Conservation (phyloP, 2,113 vertebrate genomes). For the Rallus limicola region DNA sequence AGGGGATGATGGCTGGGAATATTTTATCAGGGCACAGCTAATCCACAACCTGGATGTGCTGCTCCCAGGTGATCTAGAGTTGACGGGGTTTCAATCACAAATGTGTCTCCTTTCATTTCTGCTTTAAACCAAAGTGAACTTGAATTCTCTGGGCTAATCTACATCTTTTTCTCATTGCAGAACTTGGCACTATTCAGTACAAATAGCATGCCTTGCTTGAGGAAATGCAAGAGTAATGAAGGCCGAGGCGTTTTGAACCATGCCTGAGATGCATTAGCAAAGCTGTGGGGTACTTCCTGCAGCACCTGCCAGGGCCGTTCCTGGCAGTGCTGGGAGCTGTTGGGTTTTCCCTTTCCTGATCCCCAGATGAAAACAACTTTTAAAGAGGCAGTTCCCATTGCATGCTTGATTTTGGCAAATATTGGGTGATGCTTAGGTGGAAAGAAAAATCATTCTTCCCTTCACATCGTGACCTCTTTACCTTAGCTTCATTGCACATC, state of each 20-base stretch:
- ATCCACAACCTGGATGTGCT: neutral
- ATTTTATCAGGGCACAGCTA: constrained; percentile 23
- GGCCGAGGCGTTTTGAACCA: neutral
- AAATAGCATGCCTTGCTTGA: neutral
- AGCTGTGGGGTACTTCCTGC: neutral
- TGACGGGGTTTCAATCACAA: constrained; percentile 37
- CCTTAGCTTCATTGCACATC: constrained; percentile 21
- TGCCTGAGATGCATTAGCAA: constrained; percentile 22
- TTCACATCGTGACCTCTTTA: neutral
- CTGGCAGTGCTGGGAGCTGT: neutral
- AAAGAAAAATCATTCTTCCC: neutral
- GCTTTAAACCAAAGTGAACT: neutral
- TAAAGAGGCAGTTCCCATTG: neutral
- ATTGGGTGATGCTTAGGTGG: neutral
- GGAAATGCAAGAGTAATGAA: constrained; percentile 21
- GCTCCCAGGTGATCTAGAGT: constrained; percentile 16
- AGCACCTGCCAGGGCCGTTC: constrained; percentile 8
- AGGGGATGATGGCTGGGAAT: neutral
- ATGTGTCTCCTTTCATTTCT: neutral
- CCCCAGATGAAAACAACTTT: neutral
- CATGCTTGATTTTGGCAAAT: neutral
- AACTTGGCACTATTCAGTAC: constrained; percentile 11
- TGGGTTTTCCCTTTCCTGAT: constrained; percentile 6
- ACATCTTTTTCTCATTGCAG: constrained; percentile 44
- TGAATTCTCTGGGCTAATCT: neutral